Base-by-base conservation (phyloP, 2,113 vertebrate genomes). In the Spilogale gracilis region DNA sequence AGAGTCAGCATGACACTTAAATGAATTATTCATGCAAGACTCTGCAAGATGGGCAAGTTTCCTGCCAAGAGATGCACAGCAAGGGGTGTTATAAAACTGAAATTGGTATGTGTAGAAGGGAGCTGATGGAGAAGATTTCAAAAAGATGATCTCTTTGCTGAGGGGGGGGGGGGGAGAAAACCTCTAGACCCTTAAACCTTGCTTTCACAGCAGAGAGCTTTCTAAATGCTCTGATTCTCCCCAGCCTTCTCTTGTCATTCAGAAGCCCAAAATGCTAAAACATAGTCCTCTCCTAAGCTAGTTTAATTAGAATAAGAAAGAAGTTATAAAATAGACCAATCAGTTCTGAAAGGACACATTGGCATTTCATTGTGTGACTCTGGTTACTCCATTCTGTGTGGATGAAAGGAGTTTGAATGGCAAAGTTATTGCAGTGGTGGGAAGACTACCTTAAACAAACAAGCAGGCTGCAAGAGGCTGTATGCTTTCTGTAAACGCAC, bases 1-100 rank as follows among this genome's bases (percentile, higher is more conserved):
- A 98, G 98, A 98, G 97, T 97, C 98, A 99, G 98, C 97, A 93
- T 95, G 99, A 97, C 97, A 98, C 96, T 97, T 85, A 94, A 80
- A 98, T 99, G 98, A 99, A 99, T 99, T 98, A 99, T 99, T 99
- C 98, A 98, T 97, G 76, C 97, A 95, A 97, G 93, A 97, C 98
- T 98, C 98, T 32, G 95, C 96, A 97, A 98, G 98, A 99, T 98
- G 98, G 98, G 97, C 97, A 98, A 98, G 98, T 95, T 98, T 98
- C 98, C 98, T 99, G 98, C 98, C 98, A 98, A 98, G 98, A 81
- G 91, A 97, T 87, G 95, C 98, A 97, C 98, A 99, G 98, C 96
- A 76, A 98, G 98, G 97, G 98, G 97, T 98, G 98, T 98, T 97
- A 98, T 93, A 98, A 98, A 98, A 97, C 97, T 98, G 97, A 98